Conservation (phyloP, 1,140 invertebrate genomes). For the Acromyrmex heyeri region DNA sequence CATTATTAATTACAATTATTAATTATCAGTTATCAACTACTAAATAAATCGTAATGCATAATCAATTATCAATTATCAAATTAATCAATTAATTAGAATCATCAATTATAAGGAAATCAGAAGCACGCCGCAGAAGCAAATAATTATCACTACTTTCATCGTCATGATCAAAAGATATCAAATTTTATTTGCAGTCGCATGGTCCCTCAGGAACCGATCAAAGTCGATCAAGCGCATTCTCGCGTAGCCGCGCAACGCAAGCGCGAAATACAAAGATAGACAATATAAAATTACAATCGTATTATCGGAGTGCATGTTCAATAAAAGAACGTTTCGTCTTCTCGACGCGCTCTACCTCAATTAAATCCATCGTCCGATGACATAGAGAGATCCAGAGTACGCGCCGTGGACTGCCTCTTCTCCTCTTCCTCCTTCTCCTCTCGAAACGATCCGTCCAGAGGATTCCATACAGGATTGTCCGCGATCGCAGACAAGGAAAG, state of each 20-base stretch:
- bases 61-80: conserved; percentile 4
- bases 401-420: not conserved
- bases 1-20: conserved; percentile 10
- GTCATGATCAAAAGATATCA: conserved; percentile 7
- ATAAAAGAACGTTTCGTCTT: conserved; percentile 2
- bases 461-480: conserved; percentile 17
- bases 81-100: not conserved
- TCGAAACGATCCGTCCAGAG: conserved; percentile 15
- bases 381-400: conserved; percentile 3
- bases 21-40: conserved; percentile 5
- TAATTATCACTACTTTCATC: conserved; percentile 6
- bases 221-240: conserved; percentile 58
- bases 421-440: not conserved
- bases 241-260: conserved; percentile 27
- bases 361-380: conserved; percentile 45
- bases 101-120: conserved; percentile 15
- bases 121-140: conserved; percentile 42
- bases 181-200: conserved; percentile 29
- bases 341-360: conserved; percentile 42
- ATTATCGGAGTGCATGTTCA: conserved; percentile 31
- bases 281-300: conserved; percentile 64
- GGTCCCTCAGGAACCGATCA: conserved; percentile 30
- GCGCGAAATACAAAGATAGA: conserved; percentile 42
- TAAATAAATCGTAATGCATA: not conserved
- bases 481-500: conserved; percentile 25